Conservation (phyloP, 2,113 vertebrate genomes). For the Mastomys natalensis region DNA sequence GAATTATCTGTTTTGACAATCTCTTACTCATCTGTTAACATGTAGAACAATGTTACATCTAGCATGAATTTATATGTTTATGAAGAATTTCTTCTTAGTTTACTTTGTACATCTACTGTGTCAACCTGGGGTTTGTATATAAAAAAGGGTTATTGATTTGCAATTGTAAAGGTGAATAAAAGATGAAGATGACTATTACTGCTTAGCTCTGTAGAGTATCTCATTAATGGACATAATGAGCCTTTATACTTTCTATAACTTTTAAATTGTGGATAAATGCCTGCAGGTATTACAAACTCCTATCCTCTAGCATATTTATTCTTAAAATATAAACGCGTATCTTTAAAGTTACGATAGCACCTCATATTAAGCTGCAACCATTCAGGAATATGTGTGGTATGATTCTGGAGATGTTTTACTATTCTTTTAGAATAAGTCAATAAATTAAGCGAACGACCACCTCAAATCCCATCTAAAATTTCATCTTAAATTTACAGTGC, state of each 20-base stretch:
- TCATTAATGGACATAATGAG: background rate
- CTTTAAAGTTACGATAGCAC: background rate
- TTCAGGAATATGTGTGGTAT: conserved; percentile 8
- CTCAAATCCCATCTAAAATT: background rate
- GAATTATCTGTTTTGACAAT: conserved; percentile 33
- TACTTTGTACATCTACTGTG: background rate
- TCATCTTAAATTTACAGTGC: conserved; percentile 40
- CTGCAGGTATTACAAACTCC: conserved; percentile 2
- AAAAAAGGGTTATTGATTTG: conserved; percentile 38
- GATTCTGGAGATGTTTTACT: conserved; percentile 1
- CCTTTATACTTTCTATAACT: conserved; percentile 13
- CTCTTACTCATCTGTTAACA: background rate
- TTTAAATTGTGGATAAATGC: conserved; percentile 41
- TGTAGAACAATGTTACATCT: background rate
- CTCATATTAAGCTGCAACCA: background rate
- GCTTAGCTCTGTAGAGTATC: background rate
- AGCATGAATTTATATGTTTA: conserved; percentile 51
- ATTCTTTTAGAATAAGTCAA: conserved; percentile 9
- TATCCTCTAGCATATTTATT: background rate
- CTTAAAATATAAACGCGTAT: conserved; percentile 42
- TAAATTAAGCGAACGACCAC: conserved; percentile 46
- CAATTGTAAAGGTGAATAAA: conserved; percentile 55
- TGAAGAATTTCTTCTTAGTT: background rate
- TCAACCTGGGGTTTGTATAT: background rate
- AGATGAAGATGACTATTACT: background rate